phyloP scores from a whole-genome alignment of 2,113 vertebrate species.

The Caracal caracal region DNA sequence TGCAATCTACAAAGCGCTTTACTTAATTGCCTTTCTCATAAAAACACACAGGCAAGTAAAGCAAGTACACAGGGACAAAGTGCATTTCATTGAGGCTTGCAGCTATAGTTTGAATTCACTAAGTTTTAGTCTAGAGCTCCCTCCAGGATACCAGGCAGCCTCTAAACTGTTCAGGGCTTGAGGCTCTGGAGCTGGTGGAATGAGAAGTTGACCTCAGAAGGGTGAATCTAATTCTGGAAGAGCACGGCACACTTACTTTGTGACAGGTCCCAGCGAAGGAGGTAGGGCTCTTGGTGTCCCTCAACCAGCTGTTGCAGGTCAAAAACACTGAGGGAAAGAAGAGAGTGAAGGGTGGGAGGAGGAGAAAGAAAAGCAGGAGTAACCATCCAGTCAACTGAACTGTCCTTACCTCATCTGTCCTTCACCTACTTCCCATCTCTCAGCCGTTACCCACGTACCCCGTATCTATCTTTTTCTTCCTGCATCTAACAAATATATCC shows the following conservation, averaged over 20 bases:
- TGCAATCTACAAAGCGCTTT: not conserved
- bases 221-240: not conserved
- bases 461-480: not conserved
- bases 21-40: not conserved
- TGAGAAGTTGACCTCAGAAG: not conserved
- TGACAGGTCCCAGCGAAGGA: constrained; percentile 86
- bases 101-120: not conserved
- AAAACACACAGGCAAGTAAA: not conserved
- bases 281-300: constrained; percentile 84
- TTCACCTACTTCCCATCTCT: not conserved
- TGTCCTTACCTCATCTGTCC: not conserved
- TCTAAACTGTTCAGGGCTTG: not conserved
- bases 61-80: not conserved
- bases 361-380: not conserved
- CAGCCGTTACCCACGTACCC: not conserved
- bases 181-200: not conserved
- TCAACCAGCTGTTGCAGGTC: constrained; percentile 86
- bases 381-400: not conserved
- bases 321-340: constrained; percentile 78
- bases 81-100: not conserved
- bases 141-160: not conserved
- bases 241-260: constrained; percentile 33
- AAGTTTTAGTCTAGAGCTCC: not conserved
- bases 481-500: not conserved
- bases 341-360: not conserved